phyloP scores from a whole-genome alignment of 2,113 vertebrate species.

The Penelope pileata region DNA sequence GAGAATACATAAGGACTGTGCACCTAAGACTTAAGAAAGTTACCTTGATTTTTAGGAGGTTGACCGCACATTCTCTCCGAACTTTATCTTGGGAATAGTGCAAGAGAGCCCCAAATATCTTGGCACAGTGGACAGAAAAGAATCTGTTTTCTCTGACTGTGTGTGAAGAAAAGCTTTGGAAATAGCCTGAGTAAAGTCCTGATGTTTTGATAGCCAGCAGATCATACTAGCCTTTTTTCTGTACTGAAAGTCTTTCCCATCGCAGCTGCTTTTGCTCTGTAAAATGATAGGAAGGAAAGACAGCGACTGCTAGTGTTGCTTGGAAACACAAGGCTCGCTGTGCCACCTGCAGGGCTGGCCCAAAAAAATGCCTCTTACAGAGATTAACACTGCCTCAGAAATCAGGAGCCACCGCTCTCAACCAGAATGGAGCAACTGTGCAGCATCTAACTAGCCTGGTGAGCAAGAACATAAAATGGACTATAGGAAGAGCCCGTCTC shows the following conservation, averaged over 20 bases:
- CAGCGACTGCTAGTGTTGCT: background rate
- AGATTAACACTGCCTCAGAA: background rate
- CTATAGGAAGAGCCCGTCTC: background rate
- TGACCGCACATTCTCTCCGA: background rate
- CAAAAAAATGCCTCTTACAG: constrained; percentile 2
- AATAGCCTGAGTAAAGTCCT: background rate
- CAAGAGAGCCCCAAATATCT: rapidly evolving
- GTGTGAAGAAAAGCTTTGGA: background rate
- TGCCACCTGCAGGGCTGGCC: constrained; percentile 74
- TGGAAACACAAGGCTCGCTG: constrained; percentile 59
- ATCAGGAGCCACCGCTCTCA: background rate
- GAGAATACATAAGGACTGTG: background rate
- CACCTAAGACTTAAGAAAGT: background rate
- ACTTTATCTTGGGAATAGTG: background rate
- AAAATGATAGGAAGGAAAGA: background rate
- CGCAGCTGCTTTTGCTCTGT: background rate
- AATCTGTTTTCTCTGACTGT: background rate
- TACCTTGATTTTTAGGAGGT: background rate
- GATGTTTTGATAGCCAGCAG: background rate
- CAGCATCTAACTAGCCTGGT: background rate
- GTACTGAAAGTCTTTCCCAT: background rate
- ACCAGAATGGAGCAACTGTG: background rate
- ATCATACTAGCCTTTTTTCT: background rate
- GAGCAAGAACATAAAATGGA: background rate
- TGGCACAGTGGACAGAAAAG: background rate